Evolutionary conservation across 2,113 vertebrate species (phyloP), one percentile per base, ranked within the genome.

Genomic region (Ailurus styani): DNA sequence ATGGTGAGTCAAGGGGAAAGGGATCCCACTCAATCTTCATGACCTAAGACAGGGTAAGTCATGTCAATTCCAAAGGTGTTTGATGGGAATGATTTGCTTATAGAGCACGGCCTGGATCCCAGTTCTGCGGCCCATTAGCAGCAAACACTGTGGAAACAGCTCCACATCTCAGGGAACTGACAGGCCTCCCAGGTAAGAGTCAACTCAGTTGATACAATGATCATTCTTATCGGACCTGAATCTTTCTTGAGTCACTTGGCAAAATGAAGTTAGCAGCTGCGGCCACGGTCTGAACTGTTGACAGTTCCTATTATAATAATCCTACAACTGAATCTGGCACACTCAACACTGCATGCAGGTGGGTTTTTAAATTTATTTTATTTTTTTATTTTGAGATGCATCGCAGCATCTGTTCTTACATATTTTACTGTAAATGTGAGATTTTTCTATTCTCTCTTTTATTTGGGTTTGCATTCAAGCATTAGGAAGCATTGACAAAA

Each of bases 141-240:
- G 72, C 64, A 93, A 87, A 93, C 93, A 85, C 85, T 10, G 55
- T 29, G 79, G 81, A 64, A 95, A 64, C 96, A 96, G 96, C 85
- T 81, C 94, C 10, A 84, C 87, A 60, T 96, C 78, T 95, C 57
- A 90, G 62, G 47, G 25, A 95, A 27, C 81, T 90, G 82, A 97
- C 86, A 95, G 79, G 83, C 23, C 68, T 97, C 47, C 87, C 68
- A 96, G 40, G 55, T 62, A 94, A 91, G 52, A 94, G 64, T 64
- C 95, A 94, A 88, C 37, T 86, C 81, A 66, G 25, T 7, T 92
- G 93, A 87, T 84, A 95, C 40, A 85, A 91, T 86, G 95, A 54
- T 75, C 87, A 87, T 93, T 97, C 91, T 96, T 64, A 98, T 60
- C 50, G 60, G 95, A 96, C 31, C 83, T 52, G 83, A 95, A 81